Evolutionary conservation across 2,113 vertebrate genomes (phyloP).

Genomic region (Phylloscopus trochiloides): DNA sequence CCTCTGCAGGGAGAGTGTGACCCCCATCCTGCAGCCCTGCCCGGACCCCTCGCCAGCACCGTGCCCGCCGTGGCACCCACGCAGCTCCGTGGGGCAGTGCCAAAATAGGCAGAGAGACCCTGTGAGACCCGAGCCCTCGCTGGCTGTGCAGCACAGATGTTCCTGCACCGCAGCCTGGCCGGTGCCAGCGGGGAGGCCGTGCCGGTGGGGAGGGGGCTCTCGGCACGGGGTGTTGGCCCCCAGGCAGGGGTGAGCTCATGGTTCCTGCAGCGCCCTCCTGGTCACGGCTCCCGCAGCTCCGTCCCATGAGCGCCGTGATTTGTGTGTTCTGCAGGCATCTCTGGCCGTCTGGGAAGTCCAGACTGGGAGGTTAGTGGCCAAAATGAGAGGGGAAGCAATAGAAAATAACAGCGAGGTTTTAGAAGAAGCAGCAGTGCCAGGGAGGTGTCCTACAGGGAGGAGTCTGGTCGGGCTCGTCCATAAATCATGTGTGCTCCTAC

Average conservation of each 20-base stretch:
- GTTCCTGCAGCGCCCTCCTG: not conserved
- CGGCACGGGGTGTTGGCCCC: not conserved
- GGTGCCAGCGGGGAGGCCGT: rapidly evolving
- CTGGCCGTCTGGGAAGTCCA: not conserved
- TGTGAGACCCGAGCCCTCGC: rapidly evolving
- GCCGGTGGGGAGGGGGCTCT: not conserved
- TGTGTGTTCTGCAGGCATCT: not conserved
- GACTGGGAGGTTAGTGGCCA: not conserved
- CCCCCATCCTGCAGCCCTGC: not conserved
- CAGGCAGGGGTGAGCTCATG: not conserved
- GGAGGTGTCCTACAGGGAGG: not conserved
- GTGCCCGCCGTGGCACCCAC: not conserved
- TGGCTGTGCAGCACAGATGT: not conserved
- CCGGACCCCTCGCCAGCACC: not conserved
- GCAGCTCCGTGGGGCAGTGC: rapidly evolving
- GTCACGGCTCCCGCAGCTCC: not conserved
- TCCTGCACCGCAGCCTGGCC: not conserved
- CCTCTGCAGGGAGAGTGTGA: not conserved
- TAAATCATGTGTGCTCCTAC: not conserved
- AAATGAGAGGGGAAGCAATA: not conserved
- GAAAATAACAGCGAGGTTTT: not conserved
- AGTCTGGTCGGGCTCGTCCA: not conserved
- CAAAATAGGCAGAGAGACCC: not conserved
- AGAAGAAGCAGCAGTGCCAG: not conserved
- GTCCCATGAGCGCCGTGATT: rapidly evolving